Conservation (phyloP, 1,140 invertebrate genomes). For the Kradibia gibbosae region DNA sequence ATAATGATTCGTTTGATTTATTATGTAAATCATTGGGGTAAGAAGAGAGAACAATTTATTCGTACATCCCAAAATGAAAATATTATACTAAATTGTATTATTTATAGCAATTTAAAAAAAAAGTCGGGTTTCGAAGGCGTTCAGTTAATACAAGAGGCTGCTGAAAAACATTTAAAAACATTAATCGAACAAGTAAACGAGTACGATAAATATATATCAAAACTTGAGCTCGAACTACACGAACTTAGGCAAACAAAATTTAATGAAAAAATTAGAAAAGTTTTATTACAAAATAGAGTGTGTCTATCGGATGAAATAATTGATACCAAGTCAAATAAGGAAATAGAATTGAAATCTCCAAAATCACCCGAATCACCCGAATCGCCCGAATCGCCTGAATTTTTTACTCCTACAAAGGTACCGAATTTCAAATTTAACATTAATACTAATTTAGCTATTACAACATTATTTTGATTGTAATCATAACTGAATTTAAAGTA, state of each 20-base stretch:
- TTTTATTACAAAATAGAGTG: conserved; percentile 10
- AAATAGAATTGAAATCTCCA: neutral
- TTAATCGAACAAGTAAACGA: conserved; percentile 58
- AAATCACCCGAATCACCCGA: neutral
- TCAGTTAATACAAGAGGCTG: conserved; percentile 57
- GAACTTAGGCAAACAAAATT: conserved; percentile 48
- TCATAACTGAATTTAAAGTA: too few species aligned
- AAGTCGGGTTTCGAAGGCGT: conserved; percentile 55
- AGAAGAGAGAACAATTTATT: neutral
- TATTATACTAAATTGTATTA: conserved; percentile 2
- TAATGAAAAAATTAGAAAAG: conserved; percentile 5
- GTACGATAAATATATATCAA: conserved; percentile 57
- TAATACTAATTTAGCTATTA: too few species aligned
- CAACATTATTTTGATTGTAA: too few species aligned
- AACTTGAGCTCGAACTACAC: conserved; percentile 56
- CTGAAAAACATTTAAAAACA: conserved; percentile 56
- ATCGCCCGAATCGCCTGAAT: too few species aligned
- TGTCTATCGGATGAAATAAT: neutral
- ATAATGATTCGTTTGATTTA: conserved; percentile 55
- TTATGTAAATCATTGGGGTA: conserved; percentile 34
- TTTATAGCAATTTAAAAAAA: conserved; percentile 55
- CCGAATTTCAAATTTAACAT: neutral
- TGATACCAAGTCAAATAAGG: neutral
- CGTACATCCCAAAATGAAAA: too few species aligned
- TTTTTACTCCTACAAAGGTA: too few species aligned